Base-by-base conservation (phyloP, 1,140 invertebrate species). In the Drosophila sucinea region DNA sequence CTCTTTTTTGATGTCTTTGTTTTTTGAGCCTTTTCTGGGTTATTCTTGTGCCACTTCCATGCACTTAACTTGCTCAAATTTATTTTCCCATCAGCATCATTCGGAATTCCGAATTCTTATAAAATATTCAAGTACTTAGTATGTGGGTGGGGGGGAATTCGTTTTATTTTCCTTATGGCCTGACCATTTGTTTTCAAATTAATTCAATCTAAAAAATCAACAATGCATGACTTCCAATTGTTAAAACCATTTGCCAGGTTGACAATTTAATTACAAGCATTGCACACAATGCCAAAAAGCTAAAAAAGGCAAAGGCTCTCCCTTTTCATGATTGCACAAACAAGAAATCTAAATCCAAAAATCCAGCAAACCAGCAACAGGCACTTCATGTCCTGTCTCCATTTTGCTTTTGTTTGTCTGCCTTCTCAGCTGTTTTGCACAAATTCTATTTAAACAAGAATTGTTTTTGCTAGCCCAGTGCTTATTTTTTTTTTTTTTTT, bases 181-280 rank as follows among this genome's bases (percentile, higher is more conserved):
- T 47, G 38, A 5, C 23, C 11, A 41, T 67, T 62, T 61, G 11
- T 54, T 8, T 54, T 8, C 30, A 63, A 69, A 71, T 70, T 32
- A 77, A 86, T 86, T 86, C 72, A 79, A 86, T 86, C 61, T 62
- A 71, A 51, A 73, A 60, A 76, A 60, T 82, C 83, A 87, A 86
- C 83, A 77, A 67, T 79, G 83, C 83, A 65, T 79, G 67, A 68
- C 82, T 67, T 60, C 54, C 72, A 58, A 69, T 64, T 61, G 65
- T 62, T 4, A n/a, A 41, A 61, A 32, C 32, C 62, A 63, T 67
- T 58, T 76, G 65, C 51, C 38, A 73, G 61, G 41, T 79, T 82
- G 71, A 83, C 72, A 86, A 87, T 83, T 86, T 86, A 86, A 86
- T 86, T 87, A 79, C 77, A 78, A 87, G 64, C 64, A 67, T 27